phyloP scores from a whole-genome alignment of 2,888 invertebrate genomes.

The Epistrophe grossulariae region DNA sequence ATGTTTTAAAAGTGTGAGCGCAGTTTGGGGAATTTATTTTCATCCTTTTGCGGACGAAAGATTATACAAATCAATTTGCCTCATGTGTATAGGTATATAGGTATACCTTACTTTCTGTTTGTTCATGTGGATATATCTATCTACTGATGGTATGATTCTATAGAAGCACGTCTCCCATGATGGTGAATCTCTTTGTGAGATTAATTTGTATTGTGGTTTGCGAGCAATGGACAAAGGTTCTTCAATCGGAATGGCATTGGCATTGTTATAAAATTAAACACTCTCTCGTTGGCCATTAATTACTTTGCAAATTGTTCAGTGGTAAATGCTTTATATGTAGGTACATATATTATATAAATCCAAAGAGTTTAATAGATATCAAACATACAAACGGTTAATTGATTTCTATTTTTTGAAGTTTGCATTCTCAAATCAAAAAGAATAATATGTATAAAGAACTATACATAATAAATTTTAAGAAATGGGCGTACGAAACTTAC shows the following conservation, averaged over 20 bases:
- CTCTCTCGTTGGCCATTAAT: conserved; percentile 53
- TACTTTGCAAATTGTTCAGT: conserved; percentile 48
- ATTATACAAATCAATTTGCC: conserved; percentile 70
- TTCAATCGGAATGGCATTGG: background rate
- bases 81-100: conserved; percentile 6
- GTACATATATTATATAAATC: background rate
- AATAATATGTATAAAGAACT: background rate
- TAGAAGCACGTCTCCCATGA: background rate
- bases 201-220: conserved; percentile 62
- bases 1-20: background rate
- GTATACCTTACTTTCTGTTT: background rate
- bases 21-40: conserved; percentile 34
- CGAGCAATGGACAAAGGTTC: conserved; percentile 9
- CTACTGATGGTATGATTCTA: background rate
- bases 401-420: background rate
- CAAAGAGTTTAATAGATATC: conserved; percentile 1
- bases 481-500: background rate
- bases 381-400: background rate
- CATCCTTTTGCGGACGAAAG: conserved; percentile 43
- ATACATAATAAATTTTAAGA: background rate
- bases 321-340: conserved; percentile 15
- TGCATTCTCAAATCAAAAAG: background rate
- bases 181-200: conserved; percentile 37
- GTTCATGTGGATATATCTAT: background rate
- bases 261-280: conserved; percentile 60